A percentile compares a stretch with the other conserved stretches of the same genome.
phyloP scores from a whole-genome alignment of 2,888 invertebrate genomes.

The Carpatolechia fugitivella region DNA sequence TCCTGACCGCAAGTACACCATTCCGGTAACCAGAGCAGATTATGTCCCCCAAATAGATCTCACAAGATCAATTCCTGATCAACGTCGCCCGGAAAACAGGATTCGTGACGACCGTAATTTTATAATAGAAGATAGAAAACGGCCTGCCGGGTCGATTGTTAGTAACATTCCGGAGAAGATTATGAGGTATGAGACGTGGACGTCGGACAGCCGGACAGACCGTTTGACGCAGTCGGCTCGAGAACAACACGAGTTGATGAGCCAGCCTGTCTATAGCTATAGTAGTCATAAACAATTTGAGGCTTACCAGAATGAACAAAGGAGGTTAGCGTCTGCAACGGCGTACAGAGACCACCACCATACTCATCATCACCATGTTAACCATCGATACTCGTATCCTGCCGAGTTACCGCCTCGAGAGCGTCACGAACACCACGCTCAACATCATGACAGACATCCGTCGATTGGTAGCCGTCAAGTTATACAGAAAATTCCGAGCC shows the following conservation, averaged over 20 bases:
- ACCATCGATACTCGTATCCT: constrained; percentile 55
- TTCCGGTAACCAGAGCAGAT: constrained; percentile 49
- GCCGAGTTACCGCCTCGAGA: constrained; percentile 50
- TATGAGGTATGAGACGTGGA: constrained; percentile 69
- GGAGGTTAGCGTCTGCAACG: constrained; percentile 43
- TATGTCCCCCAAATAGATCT: constrained; percentile 73
- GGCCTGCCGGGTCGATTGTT: constrained; percentile 57
- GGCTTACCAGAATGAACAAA: constrained; percentile 66
- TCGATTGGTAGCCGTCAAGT: constrained; percentile 54
- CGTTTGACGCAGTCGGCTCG: constrained; percentile 55
- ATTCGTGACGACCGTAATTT: constrained; percentile 64
- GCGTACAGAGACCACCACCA: constrained; percentile 58
- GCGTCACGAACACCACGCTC: constrained; percentile 52
- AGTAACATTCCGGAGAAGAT: constrained; percentile 76
- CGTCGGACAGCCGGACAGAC: constrained; percentile 67
- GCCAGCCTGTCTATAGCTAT: constrained; percentile 67
- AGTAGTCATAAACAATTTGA: constrained; percentile 67
- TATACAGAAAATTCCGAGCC: constrained; percentile 64
- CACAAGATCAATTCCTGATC: constrained; percentile 54
- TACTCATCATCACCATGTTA: constrained; percentile 38
- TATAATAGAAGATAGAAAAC: constrained; percentile 68
- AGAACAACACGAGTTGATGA: constrained; percentile 68
- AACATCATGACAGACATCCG: constrained; percentile 57
- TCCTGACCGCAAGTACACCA: constrained; percentile 55
- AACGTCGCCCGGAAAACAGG: constrained; percentile 54